Evolutionary conservation across 2,113 vertebrate species (phyloP), one percentile per base, ranked within the genome.

Genomic region (Seriola aureovittata): DNA sequence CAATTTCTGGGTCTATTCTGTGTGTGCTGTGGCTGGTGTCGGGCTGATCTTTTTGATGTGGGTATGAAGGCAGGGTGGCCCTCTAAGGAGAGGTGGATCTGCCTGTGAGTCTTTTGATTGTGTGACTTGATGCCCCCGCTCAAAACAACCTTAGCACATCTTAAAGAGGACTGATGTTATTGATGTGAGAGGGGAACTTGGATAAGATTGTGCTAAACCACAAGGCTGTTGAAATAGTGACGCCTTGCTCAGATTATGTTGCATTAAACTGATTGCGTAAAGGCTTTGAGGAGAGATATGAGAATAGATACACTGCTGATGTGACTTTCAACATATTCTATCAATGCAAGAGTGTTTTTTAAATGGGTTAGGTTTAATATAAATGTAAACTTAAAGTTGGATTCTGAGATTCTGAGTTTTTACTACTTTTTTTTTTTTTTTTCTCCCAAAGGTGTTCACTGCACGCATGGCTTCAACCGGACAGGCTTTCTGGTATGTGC

Each of bases 401-500:
- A 3, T 36, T 75, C 23, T 46, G 36, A 40, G 12, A 63, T 80
- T 48, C 72, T 86, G 8, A 71, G 29, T 82, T 36, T 36, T 36
- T 36, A 25, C 29, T 71, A 5, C 63, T 40, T 40, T 81, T 17
- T 62, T 57, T 23, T 23, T 23, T 23, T 42, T 64, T 66, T 71
- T 46, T 75, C 59, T 55, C 86, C 87, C 17, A 88, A 84, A 99
- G 98, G 98, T 94, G 97, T 99, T 91, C 98, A 99, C 90, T 99
- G 98, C 93, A 99, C 98, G 2, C 98, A 99, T 90, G 98, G 98
- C 90, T 99, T 99, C 94, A 99, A 99, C 76, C 96, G 98, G 76
- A 99, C 98, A 29, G 98, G 98, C 85, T 99, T 99, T 93, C 96
- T 99, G 88, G 97, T 99, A 91, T 99, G 97, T 96, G 97, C 97